Evolutionary conservation across 1,140 invertebrate genomes (phyloP).

Genomic region (Solen grandis): DNA sequence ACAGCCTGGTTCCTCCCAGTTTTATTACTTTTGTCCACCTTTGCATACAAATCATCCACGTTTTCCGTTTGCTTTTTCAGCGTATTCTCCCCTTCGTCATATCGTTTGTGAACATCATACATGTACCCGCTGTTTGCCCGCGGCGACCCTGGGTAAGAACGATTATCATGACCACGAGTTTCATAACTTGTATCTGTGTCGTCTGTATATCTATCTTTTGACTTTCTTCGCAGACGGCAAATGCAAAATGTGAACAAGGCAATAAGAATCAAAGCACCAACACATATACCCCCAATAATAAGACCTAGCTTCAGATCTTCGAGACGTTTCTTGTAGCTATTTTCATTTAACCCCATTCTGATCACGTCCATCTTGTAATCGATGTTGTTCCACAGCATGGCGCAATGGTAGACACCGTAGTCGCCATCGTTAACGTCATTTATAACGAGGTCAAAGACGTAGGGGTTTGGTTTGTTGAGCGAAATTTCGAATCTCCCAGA

Average conservation of each 20-base stretch:
- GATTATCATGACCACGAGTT: too few relatives aligned
- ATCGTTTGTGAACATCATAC: background rate
- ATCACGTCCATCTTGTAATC: slow-evolving; percentile 24
- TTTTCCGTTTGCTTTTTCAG: background rate
- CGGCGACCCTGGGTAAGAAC: too few relatives aligned
- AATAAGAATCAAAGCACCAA: slow-evolving; percentile 23
- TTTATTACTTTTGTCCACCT: background rate
- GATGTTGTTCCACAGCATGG: slow-evolving; percentile 44
- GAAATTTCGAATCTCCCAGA: background rate
- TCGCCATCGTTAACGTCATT: slow-evolving; percentile 1
- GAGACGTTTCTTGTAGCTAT: slow-evolving; percentile 29
- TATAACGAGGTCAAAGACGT: slow-evolving; percentile 19
- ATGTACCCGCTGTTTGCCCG: background rate
- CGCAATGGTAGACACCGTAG: slow-evolving; percentile 46
- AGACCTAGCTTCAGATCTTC: slow-evolving; percentile 31
- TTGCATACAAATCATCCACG: slow-evolving; percentile 28
- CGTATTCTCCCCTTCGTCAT: background rate
- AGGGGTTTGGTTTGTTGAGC: slow-evolving; percentile 1
- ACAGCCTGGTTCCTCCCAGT: background rate
- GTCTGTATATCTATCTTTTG: background rate
- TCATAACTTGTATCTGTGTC: slow-evolving; percentile 10
- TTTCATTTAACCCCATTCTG: slow-evolving; percentile 30
- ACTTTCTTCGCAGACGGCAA: slow-evolving; percentile 14
- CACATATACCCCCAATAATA: slow-evolving; percentile 25
- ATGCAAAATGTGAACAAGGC: slow-evolving; percentile 6